Evolutionary conservation across 2,888 invertebrate species (phyloP).

Genomic region (Cheilosia pagana): DNA sequence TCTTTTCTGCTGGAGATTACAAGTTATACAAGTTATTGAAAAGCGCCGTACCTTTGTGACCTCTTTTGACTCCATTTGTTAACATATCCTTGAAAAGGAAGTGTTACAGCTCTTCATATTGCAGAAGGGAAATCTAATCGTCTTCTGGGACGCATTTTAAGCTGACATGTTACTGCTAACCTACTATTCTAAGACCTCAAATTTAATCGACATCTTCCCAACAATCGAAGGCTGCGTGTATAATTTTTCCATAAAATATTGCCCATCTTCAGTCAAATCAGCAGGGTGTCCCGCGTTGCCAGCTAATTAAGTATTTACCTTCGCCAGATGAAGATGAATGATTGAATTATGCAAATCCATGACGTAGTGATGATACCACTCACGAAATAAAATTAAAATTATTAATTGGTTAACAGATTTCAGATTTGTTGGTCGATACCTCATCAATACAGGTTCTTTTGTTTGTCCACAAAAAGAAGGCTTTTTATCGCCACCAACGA

Average conservation of each 20-base stretch:
- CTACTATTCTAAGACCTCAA: no score
- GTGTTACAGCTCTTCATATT: no score
- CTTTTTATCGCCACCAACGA: conserved; percentile 17
- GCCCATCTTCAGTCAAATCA: neutral
- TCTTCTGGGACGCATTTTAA: no score
- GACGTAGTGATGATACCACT: conserved; percentile 6
- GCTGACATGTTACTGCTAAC: no score
- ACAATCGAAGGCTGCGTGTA: conserved; percentile 1
- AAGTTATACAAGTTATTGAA: no score
- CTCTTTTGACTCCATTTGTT: no score
- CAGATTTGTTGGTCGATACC: conserved; percentile 12
- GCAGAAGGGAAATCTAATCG: no score
- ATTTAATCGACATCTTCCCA: neutral
- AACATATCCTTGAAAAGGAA: no score
- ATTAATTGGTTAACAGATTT: conserved; percentile 21
- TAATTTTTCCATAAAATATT: neutral
- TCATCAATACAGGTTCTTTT: neutral
- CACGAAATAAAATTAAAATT: conserved; percentile 30
- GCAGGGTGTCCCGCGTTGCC: conserved; percentile 17
- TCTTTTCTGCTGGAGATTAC: no score
- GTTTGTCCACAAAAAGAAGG: neutral
- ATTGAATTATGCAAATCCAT: conserved; percentile 31
- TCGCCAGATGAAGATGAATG: conserved; percentile 26
- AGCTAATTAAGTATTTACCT: conserved; percentile 41
- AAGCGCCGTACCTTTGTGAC: no score